Evolutionary conservation across 2,113 vertebrate genomes (phyloP).

Genomic region (Sinosuthora webbiana): DNA sequence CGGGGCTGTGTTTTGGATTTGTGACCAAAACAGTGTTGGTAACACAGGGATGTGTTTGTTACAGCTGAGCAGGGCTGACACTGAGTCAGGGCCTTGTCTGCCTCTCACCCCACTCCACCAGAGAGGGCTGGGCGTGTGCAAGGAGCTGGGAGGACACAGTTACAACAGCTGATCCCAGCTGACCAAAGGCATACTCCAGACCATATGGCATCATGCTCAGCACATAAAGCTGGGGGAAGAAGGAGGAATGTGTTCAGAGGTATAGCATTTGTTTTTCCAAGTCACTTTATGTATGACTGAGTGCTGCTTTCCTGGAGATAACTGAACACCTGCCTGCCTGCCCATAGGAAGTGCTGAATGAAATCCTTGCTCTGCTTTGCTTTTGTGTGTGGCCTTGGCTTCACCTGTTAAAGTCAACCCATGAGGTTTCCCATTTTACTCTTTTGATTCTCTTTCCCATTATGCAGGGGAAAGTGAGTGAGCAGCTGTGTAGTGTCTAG

Average conservation of each 20-base stretch:
- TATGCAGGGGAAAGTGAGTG: neutral
- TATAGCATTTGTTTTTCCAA: neutral
- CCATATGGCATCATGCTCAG: neutral
- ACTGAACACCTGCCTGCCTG: neutral
- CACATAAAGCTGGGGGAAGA: neutral
- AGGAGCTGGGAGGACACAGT: neutral
- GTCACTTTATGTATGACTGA: neutral
- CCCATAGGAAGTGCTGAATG: neutral
- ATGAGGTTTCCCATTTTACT: neutral
- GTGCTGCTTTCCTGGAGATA: neutral
- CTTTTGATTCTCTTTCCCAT: neutral
- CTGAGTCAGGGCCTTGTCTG: neutral
- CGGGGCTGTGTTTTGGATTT: neutral
- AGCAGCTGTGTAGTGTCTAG: neutral
- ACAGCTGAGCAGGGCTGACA: neutral
- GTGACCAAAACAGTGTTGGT: neutral
- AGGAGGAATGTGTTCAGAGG: neutral
- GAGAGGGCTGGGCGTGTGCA: neutral
- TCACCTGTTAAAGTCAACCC: neutral
- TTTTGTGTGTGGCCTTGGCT: neutral
- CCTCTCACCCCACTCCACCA: neutral
- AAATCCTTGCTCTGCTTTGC: neutral
- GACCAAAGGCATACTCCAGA: neutral
- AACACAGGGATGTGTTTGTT: neutral
- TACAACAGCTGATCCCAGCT: fast-evolving